These are phyloP conservation scores for Tor tambroides DNA, from an alignment of 2,113 vertebrate genomes.

Conservation along the genomic window DNA sequence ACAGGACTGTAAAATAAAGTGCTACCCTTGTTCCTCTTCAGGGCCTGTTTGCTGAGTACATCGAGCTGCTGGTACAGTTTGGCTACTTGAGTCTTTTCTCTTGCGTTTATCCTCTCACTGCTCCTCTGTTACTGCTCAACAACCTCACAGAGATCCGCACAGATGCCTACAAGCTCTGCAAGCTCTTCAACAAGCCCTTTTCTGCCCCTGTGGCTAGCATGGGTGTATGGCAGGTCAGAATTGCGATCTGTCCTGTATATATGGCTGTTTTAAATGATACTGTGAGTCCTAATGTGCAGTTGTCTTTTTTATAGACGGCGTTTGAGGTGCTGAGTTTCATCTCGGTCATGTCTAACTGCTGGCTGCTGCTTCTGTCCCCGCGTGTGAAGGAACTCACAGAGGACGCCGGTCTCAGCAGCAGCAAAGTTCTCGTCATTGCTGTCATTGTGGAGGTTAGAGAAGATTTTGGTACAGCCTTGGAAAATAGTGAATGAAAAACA, in stretches of 20 bases:
- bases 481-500: not conserved
- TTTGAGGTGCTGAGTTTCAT: constrained; percentile 80
- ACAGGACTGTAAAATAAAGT: too few relatives aligned
- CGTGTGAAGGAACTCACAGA: constrained; percentile 61
- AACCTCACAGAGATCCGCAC: constrained; percentile 81
- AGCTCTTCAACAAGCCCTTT: constrained; percentile 80
- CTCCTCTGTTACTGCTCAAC: constrained; percentile 78
- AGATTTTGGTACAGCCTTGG: not conserved
- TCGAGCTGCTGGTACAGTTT: constrained; percentile 84
- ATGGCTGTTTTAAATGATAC: not conserved
- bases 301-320: constrained; percentile 65
- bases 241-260: not conserved
- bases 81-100: constrained; percentile 85
- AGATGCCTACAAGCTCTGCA: constrained; percentile 80
- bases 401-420: constrained; percentile 66
- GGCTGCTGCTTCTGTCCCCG: constrained; percentile 79
- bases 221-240: constrained; percentile 81
- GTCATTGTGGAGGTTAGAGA: constrained; percentile 75
- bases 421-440: constrained; percentile 68
- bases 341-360: constrained; percentile 82
- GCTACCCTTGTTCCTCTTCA: constrained; percentile 59
- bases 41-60: constrained; percentile 83
- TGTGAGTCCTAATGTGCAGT: not conserved
- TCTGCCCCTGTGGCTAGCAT: constrained; percentile 72
- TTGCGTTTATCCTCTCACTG: constrained; percentile 80